Evolutionary conservation across 2,113 vertebrate species (phyloP).

Genomic region (Brachypodius melanocephalos): DNA sequence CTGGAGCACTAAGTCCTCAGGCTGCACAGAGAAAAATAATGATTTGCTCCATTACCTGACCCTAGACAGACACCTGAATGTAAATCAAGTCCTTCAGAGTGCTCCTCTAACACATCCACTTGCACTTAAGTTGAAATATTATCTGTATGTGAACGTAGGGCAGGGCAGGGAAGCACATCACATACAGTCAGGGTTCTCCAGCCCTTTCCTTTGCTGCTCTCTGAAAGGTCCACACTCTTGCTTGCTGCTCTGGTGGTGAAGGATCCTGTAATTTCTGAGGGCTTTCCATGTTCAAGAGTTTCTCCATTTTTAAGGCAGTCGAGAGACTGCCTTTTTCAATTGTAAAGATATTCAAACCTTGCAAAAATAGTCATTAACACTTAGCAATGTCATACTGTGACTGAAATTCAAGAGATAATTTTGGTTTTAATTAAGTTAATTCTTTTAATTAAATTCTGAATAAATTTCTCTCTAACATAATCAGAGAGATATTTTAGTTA

Average conservation of each 20-base stretch:
- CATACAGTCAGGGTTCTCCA: neutral
- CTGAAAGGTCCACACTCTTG: neutral
- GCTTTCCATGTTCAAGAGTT: neutral
- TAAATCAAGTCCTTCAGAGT: neutral
- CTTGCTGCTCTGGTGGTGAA: neutral
- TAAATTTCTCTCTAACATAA: neutral
- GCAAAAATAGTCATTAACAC: neutral
- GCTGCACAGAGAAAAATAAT: neutral
- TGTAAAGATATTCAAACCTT: neutral
- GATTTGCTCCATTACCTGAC: neutral
- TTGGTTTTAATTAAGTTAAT: neutral
- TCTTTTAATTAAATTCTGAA: neutral
- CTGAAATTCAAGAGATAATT: neutral
- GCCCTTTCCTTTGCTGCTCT: neutral
- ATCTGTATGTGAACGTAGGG: neutral
- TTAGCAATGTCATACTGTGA: neutral
- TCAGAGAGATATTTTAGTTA: neutral
- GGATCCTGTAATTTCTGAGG: neutral
- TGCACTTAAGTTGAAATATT: neutral
- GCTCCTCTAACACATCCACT: neutral
- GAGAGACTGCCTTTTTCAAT: neutral
- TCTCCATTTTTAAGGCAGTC: neutral
- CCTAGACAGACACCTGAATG: neutral
- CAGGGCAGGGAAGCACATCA: rapidly evolving
- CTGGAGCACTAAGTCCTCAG: neutral